A percentile compares a stretch with the other conserved stretches of the same genome.
phyloP scores from a whole-genome alignment of 2,113 vertebrate species.

The Chaetorhynchus papuensis region DNA sequence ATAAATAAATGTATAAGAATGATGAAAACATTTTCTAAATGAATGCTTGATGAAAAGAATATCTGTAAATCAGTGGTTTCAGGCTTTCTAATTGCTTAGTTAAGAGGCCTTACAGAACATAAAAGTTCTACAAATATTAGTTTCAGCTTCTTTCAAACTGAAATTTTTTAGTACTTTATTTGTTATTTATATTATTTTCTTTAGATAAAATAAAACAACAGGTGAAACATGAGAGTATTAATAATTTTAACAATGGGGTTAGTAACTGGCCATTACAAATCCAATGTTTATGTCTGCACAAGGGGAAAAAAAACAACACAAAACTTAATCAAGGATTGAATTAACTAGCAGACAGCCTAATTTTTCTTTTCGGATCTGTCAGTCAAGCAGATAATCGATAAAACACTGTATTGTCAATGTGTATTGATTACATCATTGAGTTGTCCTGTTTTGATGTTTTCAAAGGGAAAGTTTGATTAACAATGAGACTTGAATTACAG shows the following conservation, averaged over 20 bases:
- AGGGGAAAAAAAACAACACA: neutral
- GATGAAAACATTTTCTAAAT: neutral
- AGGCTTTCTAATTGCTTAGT: neutral
- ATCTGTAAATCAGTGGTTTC: neutral
- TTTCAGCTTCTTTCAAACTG: neutral
- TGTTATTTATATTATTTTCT: neutral
- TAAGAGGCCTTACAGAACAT: neutral
- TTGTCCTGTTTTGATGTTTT: neutral
- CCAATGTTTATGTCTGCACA: neutral
- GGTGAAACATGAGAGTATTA: neutral
- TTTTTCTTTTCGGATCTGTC: neutral
- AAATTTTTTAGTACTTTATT: neutral
- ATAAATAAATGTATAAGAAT: neutral
- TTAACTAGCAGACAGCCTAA: neutral
- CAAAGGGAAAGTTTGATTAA: neutral
- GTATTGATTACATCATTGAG: neutral
- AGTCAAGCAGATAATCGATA: neutral
- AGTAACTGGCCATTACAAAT: neutral
- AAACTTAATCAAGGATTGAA: neutral
- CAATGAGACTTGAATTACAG: neutral
- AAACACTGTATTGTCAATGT: neutral
- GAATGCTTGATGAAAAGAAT: neutral
- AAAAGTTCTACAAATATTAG: neutral
- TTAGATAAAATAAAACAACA: neutral
- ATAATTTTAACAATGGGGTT: neutral